phyloP scores from a whole-genome alignment of 2,888 invertebrate species.

The Portevinia maculata region DNA sequence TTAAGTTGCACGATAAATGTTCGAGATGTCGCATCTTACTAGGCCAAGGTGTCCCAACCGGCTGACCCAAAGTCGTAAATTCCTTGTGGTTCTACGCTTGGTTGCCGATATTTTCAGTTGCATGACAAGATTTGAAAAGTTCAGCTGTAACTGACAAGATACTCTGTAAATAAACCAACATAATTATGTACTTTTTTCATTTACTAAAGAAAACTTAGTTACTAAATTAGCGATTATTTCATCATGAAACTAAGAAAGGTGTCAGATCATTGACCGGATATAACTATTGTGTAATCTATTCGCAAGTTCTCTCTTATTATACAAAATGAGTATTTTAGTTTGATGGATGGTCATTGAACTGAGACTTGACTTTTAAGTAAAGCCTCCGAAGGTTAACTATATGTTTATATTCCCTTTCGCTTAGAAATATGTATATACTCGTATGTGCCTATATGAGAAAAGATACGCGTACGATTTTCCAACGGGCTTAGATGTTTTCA shows the following conservation, averaged over 20 bases:
- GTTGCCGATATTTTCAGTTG: not conserved
- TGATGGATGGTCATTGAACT: conserved; percentile 9
- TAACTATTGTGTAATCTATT: not conserved
- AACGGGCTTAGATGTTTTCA: too few relatives aligned
- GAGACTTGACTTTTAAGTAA: not conserved
- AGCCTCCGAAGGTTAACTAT: not conserved
- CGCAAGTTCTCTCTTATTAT: conserved; percentile 3
- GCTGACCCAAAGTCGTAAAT: conserved; percentile 10
- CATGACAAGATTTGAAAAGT: not conserved
- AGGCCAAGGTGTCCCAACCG: conserved; percentile 11
- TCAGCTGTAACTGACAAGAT: not conserved
- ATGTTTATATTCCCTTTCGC: too few relatives aligned
- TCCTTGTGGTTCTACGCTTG: conserved; percentile 13
- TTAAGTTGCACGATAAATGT: not conserved
- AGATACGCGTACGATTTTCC: too few relatives aligned
- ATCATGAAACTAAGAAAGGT: not conserved
- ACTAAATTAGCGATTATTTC: not conserved
- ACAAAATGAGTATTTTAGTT: not conserved
- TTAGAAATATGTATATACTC: too few relatives aligned
- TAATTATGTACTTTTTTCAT: not conserved
- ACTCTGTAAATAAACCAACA: too few relatives aligned
- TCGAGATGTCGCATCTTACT: not conserved
- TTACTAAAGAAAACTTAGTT: conserved; percentile 2
- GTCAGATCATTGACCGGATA: conserved; percentile 13
- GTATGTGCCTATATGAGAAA: too few relatives aligned